phyloP scores from a whole-genome alignment of 2,797 vertebrate genomes.

The Myotis myotis region DNA sequence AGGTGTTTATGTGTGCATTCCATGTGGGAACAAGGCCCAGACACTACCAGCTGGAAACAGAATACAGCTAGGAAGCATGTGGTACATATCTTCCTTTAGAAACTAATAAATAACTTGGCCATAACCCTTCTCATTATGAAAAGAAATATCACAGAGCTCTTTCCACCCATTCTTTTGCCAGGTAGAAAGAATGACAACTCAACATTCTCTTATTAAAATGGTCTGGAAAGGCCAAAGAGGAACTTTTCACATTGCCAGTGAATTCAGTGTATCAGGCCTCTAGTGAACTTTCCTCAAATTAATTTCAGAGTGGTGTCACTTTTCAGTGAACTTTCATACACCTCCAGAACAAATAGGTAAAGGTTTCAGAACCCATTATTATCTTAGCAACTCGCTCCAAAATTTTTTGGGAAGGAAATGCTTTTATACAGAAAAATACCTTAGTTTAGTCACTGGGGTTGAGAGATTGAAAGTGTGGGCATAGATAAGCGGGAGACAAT shows the following conservation, averaged over 20 bases:
- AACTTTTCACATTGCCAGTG: not conserved
- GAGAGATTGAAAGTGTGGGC: not conserved
- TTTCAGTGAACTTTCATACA: not conserved
- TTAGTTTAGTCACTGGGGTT: not conserved
- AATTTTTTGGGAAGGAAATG: not conserved
- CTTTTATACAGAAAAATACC: constrained; percentile 1
- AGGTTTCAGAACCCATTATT: constrained; percentile 47
- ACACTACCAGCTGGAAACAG: not conserved
- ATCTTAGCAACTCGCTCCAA: constrained; percentile 18
- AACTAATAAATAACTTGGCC: constrained; percentile 40
- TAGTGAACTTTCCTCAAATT: not conserved
- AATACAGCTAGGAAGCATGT: not conserved
- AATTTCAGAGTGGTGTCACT: not conserved
- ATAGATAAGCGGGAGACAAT: not conserved
- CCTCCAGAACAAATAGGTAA: not conserved
- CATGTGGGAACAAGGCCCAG: not conserved
- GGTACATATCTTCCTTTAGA: constrained; percentile 11
- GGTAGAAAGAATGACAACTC: constrained; percentile 16
- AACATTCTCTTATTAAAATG: constrained; percentile 41
- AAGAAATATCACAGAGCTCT: constrained; percentile 38
- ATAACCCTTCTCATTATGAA: not conserved
- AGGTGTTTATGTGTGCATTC: not conserved
- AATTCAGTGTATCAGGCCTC: not conserved
- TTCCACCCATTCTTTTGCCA: not conserved
- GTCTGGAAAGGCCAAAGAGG: constrained; percentile 9